These are phyloP conservation scores for Andrena flavipes DNA, from an alignment of 2,888 invertebrate species.

Conservation along the genomic window DNA sequence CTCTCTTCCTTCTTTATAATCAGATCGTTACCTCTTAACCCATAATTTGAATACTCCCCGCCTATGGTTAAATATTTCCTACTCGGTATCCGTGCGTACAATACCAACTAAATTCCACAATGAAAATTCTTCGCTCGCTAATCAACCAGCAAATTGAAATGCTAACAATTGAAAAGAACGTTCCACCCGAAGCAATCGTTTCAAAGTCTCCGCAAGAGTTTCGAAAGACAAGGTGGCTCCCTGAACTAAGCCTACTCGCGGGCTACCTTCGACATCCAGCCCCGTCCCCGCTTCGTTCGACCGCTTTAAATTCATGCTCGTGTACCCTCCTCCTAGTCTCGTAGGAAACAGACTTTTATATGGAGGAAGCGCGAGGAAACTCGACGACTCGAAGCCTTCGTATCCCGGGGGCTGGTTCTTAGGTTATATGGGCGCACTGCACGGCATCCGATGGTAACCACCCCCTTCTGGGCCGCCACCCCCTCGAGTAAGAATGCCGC, in stretches of 20 bases:
- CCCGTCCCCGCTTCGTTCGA: neutral
- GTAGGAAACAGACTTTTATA: slow-evolving; percentile 14
- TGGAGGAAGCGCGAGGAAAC: slow-evolving; percentile 31
- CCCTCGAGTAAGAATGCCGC: slow-evolving; percentile 66
- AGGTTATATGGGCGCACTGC: slow-evolving; percentile 7
- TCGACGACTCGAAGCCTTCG: slow-evolving; percentile 30
- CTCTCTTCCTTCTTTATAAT: too few relatives aligned
- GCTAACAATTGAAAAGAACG: neutral
- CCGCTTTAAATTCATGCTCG: slow-evolving; percentile 40
- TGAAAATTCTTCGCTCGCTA: too few relatives aligned
- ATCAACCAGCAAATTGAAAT: too few relatives aligned
- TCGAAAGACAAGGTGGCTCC: neutral
- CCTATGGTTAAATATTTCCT: too few relatives aligned
- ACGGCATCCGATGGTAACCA: slow-evolving; percentile 13
- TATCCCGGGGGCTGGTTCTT: slow-evolving; percentile 35
- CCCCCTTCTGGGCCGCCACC: slow-evolving; percentile 45
- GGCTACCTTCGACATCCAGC: slow-evolving; percentile 1
- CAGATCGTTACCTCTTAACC: too few relatives aligned
- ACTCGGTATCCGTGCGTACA: too few relatives aligned
- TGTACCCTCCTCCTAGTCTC: slow-evolving; percentile 19
- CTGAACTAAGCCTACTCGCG: neutral
- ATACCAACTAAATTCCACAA: too few relatives aligned
- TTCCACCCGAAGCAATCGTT: neutral
- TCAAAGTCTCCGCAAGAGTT: neutral
- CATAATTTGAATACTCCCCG: too few relatives aligned